Evolutionary conservation across 2,797 vertebrate genomes (phyloP).

Genomic region (Poecilia picta): DNA sequence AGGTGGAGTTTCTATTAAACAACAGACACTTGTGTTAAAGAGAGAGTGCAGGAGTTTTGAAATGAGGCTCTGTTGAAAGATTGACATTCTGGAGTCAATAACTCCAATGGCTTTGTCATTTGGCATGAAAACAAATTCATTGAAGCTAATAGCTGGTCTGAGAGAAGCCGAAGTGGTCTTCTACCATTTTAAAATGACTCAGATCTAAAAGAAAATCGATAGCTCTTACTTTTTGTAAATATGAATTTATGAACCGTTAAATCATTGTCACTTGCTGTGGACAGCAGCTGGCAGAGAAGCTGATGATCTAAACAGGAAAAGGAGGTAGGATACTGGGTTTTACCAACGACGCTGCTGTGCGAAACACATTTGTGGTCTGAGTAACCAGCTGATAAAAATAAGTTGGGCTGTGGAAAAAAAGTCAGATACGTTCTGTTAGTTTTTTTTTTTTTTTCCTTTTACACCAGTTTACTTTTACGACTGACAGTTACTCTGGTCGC

Average conservation of each 20-base stretch:
- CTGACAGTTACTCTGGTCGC: background rate
- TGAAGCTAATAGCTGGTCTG: background rate
- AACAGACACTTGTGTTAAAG: background rate
- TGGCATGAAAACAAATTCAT: background rate
- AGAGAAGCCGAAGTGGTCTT: background rate
- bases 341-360: background rate
- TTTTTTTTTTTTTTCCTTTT: background rate
- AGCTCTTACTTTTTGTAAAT: background rate
- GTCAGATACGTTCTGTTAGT: background rate
- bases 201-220: background rate
- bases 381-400: background rate
- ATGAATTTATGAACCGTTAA: background rate
- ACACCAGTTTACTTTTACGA: background rate
- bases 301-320: background rate
- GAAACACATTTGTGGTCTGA: background rate
- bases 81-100: background rate
- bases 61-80: background rate
- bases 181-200: background rate
- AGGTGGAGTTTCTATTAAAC: constrained; percentile 23
- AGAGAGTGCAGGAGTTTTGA: background rate
- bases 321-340: background rate
- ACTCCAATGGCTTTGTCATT: background rate
- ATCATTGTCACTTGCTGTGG: background rate
- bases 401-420: background rate
- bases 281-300: background rate